Base-by-base conservation (phyloP, 2,888 invertebrate species). In the Pristionchus arcanus region DNA sequence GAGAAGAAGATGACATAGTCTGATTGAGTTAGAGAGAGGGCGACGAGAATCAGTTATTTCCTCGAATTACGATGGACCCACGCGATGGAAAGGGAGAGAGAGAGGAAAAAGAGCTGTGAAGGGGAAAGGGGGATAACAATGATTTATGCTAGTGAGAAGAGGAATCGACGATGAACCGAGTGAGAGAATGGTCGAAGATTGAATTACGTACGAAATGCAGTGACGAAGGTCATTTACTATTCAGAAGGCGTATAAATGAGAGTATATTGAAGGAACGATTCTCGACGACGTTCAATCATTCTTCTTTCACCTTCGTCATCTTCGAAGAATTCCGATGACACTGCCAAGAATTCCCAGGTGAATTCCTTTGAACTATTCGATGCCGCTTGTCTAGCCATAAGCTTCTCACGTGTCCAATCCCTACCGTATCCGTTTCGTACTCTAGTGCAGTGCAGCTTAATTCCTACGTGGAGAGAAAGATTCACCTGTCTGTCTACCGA, bases 301-400 rank as follows among this genome's bases (percentile, higher is more conserved):
- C 55, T 87, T 21, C 63, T 68, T 13, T 87, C 87, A 9, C 86
- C 86, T 21, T 42, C 87, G 15, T 86, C 85, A 37, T 87, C 68
- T 42, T 68, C 87, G n/a, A 87, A 87, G 49, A 42, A 19, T 28
- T 66, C 37, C 42, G 87, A 87, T 37, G 87, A 85, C 84, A 37
- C 0, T 2, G 25, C 11, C 34, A 85, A 85, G 49, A 31, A 59
- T 19, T 49, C 84, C 19, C 84, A 59, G 59, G 84, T 85, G 59
- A 85, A 55, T 19, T 55, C 4, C 55, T 55, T 55, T 55, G 55
- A 55, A 55, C 55, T 55, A 16, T 55, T 15, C 55, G 1, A 5
- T 4, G 63, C 25, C 4, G 63, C 63, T 63, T n/a, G 11, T 21
- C 63, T 63, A 63, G 63, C n/a, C 63, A 11, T 55, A 16, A 21